Base-by-base conservation (phyloP, 2,113 vertebrate genomes). In the Sprattus sprattus region DNA sequence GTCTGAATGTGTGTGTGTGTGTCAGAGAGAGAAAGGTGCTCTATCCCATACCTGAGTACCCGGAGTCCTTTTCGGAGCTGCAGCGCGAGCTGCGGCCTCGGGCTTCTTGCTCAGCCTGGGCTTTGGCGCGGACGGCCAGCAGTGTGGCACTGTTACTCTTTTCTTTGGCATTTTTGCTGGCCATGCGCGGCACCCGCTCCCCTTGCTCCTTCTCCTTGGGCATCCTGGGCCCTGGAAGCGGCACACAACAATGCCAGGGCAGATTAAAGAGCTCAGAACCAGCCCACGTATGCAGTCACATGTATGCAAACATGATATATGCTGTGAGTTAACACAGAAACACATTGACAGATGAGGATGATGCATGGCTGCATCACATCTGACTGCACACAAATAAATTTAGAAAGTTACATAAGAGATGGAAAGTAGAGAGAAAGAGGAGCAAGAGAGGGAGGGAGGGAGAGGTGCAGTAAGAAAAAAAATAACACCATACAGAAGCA, bases 21-120 rank as follows among this genome's bases (percentile, higher is more conserved):
- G 57, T 64, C 18, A 47, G 52, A 20, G 16, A 4, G 16, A 16
- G 22, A 20, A 60, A 22, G 54, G 54, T 60, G 54, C 18, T 52
- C 15, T 44, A n/a, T 64, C 20, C 20, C 87, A 90, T 83, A 95
- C 94, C 94, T 57, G 94, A 95, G 85, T 90, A 95, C 13, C 94
- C 95, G 0, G 95, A 95, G 86, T 95, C 94, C 84, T 94, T 95
- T 39, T 95, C 94, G 20, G 94, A 94, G 81, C 92, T 92, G 91
- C 91, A 94, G 85, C 47, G 82, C 1, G 91, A 94, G 81, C 81
- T 87, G 8, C 82, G 87, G 64, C 88, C 89, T 22, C 84, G 87
- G 84, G 87, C 85, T 39, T 84, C 20, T 0, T 82, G 85, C 81
- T 85, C 85, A 6, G 64, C 1, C 25, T 86, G 85, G 82, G 86